A percentile compares a stretch with the other conserved stretches of the same genome.
Conservation (phyloP, 2,113 vertebrate genomes). For the Synchiropus splendidus region DNA sequence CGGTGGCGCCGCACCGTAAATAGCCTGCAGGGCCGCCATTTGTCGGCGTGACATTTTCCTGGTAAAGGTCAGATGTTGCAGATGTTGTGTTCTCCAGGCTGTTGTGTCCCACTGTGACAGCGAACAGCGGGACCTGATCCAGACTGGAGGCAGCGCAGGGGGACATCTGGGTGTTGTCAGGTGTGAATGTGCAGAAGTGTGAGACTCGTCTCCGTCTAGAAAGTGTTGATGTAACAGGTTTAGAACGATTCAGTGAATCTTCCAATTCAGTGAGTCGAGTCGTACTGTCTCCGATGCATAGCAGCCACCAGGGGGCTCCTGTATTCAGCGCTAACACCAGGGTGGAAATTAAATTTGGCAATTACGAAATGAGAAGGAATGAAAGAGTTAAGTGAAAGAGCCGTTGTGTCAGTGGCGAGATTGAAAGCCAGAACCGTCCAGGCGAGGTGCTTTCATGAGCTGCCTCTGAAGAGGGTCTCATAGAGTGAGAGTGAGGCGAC, state of each 20-base stretch:
- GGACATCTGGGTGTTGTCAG: not conserved
- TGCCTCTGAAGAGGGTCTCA: no score
- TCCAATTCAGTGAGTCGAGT: no score
- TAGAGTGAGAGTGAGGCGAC: no score
- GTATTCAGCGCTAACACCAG: no score
- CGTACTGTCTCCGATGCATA: no score
- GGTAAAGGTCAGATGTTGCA: constrained; percentile 44
- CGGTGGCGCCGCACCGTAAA: constrained; percentile 19
- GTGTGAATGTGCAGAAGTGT: not conserved
- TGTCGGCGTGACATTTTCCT: constrained; percentile 37
- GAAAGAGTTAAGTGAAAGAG: no score
- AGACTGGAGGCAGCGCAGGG: not conserved
- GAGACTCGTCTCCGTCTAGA: not conserved
- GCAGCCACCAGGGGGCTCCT: no score
- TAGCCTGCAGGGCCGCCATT: constrained; percentile 16
- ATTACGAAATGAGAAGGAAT: no score
- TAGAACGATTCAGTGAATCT: not conserved
- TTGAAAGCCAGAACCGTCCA: no score
- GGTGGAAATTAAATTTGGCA: no score
- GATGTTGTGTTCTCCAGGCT: constrained; percentile 22
- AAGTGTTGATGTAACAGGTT: constrained; percentile 2
- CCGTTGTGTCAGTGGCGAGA: no score
- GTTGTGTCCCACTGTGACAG: not conserved
- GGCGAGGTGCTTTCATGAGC: no score
- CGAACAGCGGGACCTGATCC: not conserved